Evolutionary conservation across 2,888 invertebrate species (phyloP), one percentile per base, ranked within the genome.

Genomic region (Synergus laeviventris): DNA sequence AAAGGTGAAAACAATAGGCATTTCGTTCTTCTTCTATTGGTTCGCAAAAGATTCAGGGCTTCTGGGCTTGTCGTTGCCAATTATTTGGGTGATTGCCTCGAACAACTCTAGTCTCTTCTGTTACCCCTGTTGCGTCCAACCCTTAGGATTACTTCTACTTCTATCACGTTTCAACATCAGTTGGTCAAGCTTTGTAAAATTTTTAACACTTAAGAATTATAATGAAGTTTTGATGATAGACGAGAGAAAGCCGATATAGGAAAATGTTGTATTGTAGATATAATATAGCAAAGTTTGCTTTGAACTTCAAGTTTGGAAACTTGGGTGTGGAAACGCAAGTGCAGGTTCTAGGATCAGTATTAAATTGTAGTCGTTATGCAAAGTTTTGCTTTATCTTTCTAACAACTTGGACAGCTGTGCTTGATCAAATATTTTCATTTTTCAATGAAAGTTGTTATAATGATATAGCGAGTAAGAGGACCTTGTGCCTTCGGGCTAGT

Each of bases 281-380:
- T 38, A 36, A 36, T 62, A 39, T 9, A 24, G 9, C 16, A 16
- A 24, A 45, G 66, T 45, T 66, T 45, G 45, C 45, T 66, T 45
- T 31, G 7, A 31, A 24, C 11, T 45, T 45, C 14, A 45, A 70
- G 49, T 70, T 42, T 70, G 45, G 49, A 70, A 70, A 70, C 70
- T 70, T 49, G 16, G n/a, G n/a, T 12, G 14, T 1, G 1, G 24
- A 70, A 49, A 21, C n/a, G 49, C 31, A 24, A 49, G 49, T 16
- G 31, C 16, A 70, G 45, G n/a, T 49, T 45, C 70, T 70, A 7
- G n/a, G 49, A 49, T 70, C 45, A 45, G 70, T 49, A 49, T 70
- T 45, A 70, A 56, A 31, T 49, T 49, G 45, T 70, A 49, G 49
- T 70, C 70, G 31, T 70, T 49, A 70, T 70, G 4, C 16, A 31